phyloP scores from a whole-genome alignment of 2,113 vertebrate genomes.

The Brachypodius melanocephalos region DNA sequence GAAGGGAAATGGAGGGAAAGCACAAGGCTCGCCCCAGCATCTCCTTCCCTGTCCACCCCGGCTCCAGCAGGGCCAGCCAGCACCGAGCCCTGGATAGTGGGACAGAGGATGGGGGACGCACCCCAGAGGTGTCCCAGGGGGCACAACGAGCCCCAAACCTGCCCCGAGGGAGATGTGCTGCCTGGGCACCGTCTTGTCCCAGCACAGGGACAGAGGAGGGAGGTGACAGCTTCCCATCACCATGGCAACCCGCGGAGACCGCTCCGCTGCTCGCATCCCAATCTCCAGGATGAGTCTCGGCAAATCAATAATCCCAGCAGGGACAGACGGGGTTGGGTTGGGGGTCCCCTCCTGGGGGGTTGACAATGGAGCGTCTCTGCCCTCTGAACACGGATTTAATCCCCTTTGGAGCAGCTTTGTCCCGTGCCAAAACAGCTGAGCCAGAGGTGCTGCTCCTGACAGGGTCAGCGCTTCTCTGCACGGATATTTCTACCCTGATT shows the following conservation, averaged over 20 bases:
- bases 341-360: not conserved
- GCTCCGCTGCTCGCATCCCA: not conserved
- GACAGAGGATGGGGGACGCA: rapidly evolving
- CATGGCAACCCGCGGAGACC: slow-evolving; percentile 51
- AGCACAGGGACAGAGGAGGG: not conserved
- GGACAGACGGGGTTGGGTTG: not conserved
- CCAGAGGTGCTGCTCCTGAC: not conserved
- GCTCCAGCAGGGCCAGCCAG: not conserved
- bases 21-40: not conserved
- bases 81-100: rapidly evolving
- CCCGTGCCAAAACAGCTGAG: not conserved
- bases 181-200: not conserved
- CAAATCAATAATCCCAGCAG: not conserved
- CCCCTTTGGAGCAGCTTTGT: not conserved
- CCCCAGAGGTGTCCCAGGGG: not conserved
- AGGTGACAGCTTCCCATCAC: slow-evolving; percentile 23
- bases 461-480: rapidly evolving
- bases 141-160: rapidly evolving
- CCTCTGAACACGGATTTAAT: not conserved
- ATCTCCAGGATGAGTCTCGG: slow-evolving; percentile 38
- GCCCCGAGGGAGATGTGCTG: not conserved
- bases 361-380: not conserved
- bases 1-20: not conserved
- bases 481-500: rapidly evolving
- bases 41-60: not conserved